Evolutionary conservation across 2,113 vertebrate genomes (phyloP), one percentile per base, ranked within the genome.

Genomic region (Corythoichthys haematopterus): DNA sequence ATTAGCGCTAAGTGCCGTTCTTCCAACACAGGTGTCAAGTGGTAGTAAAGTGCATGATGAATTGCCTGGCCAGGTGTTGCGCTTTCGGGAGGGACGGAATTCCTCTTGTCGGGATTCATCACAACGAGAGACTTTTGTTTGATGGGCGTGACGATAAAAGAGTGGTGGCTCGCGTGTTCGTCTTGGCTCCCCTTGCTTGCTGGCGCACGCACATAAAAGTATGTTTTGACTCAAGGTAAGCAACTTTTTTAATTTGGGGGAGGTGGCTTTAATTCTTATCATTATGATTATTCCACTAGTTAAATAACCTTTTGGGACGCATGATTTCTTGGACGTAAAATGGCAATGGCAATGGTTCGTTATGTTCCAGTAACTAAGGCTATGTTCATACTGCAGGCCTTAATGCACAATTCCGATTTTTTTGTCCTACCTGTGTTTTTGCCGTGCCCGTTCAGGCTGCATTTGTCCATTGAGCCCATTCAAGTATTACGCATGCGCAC

Each of bases 61-160:
- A 88, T 85, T 82, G 80, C 78, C 52, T 68, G 87, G 84, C 87
- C 94, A 95, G 93, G 92, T 94, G 94, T 94, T 95, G 92, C 92
- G 92, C 91, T 92, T 92, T 85, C 82, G 82, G 90, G 86, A 87
- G 82, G 90, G 86, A 87, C 66, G 86, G 87, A 68, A 89, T 91
- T 93, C 92, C 88, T 93, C 92, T 88, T 93, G 20, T 88, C 85
- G 89, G 85, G 90, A 93, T 92, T 93, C 91, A 93, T 93, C 92
- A 91, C 90, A 88, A 87, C 91, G 80, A 57, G 33, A 57, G 33
- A 80, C 89, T 90, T 92, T 94, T 94, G 93, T 92, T 92, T 92
- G 93, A 89, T 75, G 76, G 65, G 65, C 72, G 68, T 43, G 69
- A 51, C 3, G 69, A 77, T 67, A 80, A 70, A 74, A 57, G 55